phyloP scores from a whole-genome alignment of 2,888 invertebrate genomes.

The Mesoligia furuncula region DNA sequence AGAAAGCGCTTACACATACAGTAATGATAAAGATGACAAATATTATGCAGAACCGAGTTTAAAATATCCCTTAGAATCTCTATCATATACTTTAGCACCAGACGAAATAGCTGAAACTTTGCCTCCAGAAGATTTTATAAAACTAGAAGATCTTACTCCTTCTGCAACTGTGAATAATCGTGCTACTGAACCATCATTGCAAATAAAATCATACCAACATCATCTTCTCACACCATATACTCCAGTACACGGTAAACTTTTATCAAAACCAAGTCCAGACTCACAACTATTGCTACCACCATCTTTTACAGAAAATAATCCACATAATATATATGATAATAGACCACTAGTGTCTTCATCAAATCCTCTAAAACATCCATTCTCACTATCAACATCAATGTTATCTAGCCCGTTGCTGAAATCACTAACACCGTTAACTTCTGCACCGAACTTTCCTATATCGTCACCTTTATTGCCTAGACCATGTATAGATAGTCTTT shows the following conservation, averaged over 20 bases:
- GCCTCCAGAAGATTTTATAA: background rate
- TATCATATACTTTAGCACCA: slow-evolving; percentile 3
- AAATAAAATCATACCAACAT: background rate
- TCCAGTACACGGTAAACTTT: background rate
- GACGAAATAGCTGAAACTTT: background rate
- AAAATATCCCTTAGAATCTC: slow-evolving; percentile 9
- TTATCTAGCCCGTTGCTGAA: background rate
- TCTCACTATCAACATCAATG: background rate
- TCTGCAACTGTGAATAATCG: background rate
- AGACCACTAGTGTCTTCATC: background rate
- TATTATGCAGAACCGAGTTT: background rate
- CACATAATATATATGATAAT: background rate
- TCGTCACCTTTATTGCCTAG: too few relatives aligned
- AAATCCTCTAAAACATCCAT: background rate
- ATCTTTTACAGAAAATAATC: background rate
- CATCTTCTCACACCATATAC: background rate
- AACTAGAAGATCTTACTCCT: background rate
- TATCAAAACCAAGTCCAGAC: background rate
- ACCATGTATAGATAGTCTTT: background rate
- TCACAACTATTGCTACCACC: background rate
- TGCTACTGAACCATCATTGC: background rate
- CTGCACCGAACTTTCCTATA: background rate
- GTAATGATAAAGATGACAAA: background rate
- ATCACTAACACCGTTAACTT: background rate
- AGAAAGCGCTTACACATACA: background rate